Base-by-base conservation (phyloP, 2,797 vertebrate genomes). In the Gymnoscopelus braueri region DNA sequence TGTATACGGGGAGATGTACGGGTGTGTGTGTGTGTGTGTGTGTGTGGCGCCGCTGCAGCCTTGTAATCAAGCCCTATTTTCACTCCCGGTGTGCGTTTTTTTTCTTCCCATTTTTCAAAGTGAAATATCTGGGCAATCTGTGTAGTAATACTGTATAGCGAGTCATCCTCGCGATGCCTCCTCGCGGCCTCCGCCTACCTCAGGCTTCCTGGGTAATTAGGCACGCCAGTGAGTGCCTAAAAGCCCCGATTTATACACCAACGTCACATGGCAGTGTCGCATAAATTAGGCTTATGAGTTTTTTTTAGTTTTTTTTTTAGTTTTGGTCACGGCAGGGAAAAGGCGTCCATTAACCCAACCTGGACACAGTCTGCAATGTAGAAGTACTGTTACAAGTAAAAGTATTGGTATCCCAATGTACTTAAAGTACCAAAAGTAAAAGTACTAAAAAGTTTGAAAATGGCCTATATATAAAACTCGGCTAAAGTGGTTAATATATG, bases 41-140 rank as follows among this genome's bases (percentile, higher is more conserved):
- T 44, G 39, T 44, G 39, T 44, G 39, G 7, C 7, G 6, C 39
- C 79, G 81, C 87, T 75, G 67, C 85, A 44, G 84, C 84, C 84
- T 85, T 79, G 84, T 86, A 90, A 90, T 88, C 89, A 89, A 88
- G 84, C 85, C 84, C 86, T 44, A 44, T 9, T 44, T 83, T 81
- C 51, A 81, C 85, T 87, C 89, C 84, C 79, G 47, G 88, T 72
- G 85, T 63, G 79, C 85, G 78, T 83, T 77, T 44, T 44, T 83
- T 77, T 44, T 44, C 29, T 44, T 75, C 64, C 81, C 86, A 84
- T 91, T 81, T 83, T 71, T 92, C 88, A 88, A 85, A 87, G 83
- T 91, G 84, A 89, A 87, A 89, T 89, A 87, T 89, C 84, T 73
- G 76, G 60, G 61, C 85, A 72, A 87, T 89, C 86, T 86, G 82